Evolutionary conservation across 2,797 vertebrate species (phyloP).

Genomic region (Vireo griseus): DNA sequence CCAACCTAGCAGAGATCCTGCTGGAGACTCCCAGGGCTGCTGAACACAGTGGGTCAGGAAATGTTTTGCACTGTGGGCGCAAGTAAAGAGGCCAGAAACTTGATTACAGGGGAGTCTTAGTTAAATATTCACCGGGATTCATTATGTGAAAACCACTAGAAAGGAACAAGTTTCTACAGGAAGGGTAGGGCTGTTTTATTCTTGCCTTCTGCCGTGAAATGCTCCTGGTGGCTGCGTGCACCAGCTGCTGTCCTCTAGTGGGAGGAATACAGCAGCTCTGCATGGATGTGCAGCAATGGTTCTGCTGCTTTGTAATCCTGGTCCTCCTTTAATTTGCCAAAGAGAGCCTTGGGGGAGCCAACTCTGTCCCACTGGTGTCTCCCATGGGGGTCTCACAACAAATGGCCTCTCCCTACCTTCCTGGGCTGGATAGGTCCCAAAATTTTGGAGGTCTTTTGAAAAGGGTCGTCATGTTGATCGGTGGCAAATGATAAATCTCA

Average conservation of each 20-base stretch:
- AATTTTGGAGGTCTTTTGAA: neutral
- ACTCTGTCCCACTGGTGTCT: rapidly evolving
- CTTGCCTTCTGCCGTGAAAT: conserved; percentile 9
- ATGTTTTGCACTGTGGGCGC: neutral
- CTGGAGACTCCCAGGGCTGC: neutral
- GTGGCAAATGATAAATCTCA: neutral
- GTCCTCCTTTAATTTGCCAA: neutral
- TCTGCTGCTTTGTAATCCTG: neutral
- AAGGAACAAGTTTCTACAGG: conserved; percentile 51
- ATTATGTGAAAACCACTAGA: conserved; percentile 60
- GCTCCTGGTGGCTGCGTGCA: neutral
- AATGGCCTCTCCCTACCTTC: neutral
- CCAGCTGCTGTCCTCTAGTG: conserved; percentile 57
- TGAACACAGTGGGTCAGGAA: neutral
- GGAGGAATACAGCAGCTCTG: conserved; percentile 34
- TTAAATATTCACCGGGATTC: conserved; percentile 62
- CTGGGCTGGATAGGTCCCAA: neutral
- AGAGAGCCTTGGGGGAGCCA: neutral
- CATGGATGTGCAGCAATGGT: neutral
- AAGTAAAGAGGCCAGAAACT: conserved; percentile 20
- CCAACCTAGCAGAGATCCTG: neutral
- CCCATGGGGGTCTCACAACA: rapidly evolving
- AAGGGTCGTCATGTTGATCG: neutral
- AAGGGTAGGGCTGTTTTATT: conserved; percentile 42
- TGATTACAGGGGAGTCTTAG: conserved; percentile 49